Evolutionary conservation across 2,888 invertebrate species (phyloP), one percentile per base, ranked within the genome.

Genomic region (Acleris literana): DNA sequence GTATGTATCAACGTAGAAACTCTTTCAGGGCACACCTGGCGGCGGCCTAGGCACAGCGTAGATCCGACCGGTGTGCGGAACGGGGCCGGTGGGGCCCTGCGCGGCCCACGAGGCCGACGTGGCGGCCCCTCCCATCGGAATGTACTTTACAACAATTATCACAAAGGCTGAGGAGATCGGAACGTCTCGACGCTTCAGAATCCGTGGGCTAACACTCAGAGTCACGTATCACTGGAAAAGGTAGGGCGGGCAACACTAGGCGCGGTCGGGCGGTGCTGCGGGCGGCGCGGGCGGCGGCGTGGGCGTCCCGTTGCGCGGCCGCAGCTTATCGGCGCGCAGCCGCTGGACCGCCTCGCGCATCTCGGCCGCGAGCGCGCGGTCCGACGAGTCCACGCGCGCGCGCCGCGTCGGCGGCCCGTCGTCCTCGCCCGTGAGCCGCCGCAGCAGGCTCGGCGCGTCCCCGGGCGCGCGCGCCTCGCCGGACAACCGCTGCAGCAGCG

Each of bases 391-490:
- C 60, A 93, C 93, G 74, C 93, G 94, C 73, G 93, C 89, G 17
- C 90, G 84, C 6, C 88, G 79, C 68, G 84, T 87, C 67, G 91
- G 90, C 71, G 92, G 92, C 75, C 76, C 80, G 46, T 94, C 94
- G 5, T 94, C 94, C 6, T 95, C 93, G 71, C 95, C 96, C 71
- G 96, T 93, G 75, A 96, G 95, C 76, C 96, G 94, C 73, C 96
- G 95, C 95, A 78, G 95, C 87, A 86, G 95, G 93, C 78, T 95
- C 93, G 72, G 95, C 94, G 85, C 95, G 94, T 82, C 84, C 9
- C 69, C 73, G 39, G 79, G 72, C 65, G 72, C 78, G 43, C 79
- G 75, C 64, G 77, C 76, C 74, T 84, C 85, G 18, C 73, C 81
- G 61, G 84, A 82, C 76, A 85, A 74, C 71, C 86, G 85, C 83